Base-by-base conservation (phyloP, 2,797 vertebrate genomes). In the Poecilia gillii region DNA sequence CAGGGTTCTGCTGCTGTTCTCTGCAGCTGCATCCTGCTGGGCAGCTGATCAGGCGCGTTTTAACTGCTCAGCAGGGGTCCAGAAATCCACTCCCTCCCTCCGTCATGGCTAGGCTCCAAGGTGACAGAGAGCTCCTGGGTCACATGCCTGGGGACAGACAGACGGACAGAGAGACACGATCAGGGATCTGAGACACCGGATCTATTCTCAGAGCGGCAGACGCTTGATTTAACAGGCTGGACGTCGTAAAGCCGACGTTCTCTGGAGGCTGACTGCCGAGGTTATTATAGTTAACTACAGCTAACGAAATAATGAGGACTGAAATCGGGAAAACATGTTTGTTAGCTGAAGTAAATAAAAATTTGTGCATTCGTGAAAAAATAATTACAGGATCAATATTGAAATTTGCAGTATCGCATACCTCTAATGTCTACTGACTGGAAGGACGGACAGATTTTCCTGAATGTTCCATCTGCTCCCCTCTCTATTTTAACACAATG, bases 71-170 rank as follows among this genome's bases (percentile, higher is more conserved):
- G 12, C 53, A 70, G 76, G 84, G 79, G 75, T 85, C 77, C 85
- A 85, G 83, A 78, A 86, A 33, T 85, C 77, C 78, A 80, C 81
- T 86, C 88, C 84, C 78, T 82, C 81, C 84, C 73, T 85, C 88
- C 75, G 39, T 84, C 70, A 72, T 82, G 88, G 89, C 87, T 88
- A 13, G 77, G 23, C 87, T 93, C 89, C 86, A 86, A 71, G 77
- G 74, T n/a, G 83, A 81, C 84, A 81, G 81, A 73, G 74, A 77
- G 78, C 84, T 72, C 76, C 80, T 41, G 47, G 51, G 78, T 96
- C 92, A 96, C 96, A 96, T 96, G 88, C 92, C 96, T 96, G 53
- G 39, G 82, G 82, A 84, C 71, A 87, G 91, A 93, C 84, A 86
- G 87, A 86, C 49, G 46, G 88, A 86, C 13, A 36, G 62, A 70